Evolutionary conservation across 2,888 invertebrate species (phyloP).

Genomic region (Synergus gifuensis): DNA sequence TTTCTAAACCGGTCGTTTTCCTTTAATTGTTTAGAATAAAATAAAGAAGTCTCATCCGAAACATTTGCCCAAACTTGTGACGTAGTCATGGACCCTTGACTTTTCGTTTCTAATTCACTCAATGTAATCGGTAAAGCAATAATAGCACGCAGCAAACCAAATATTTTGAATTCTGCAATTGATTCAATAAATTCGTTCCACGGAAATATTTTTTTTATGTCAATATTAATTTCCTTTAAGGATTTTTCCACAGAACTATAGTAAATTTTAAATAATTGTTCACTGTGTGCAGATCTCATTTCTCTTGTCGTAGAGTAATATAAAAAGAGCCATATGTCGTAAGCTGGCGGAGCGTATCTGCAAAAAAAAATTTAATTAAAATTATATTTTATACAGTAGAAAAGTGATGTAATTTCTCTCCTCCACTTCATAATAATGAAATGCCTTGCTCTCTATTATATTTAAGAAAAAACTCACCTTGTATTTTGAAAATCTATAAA

Average conservation of each 20-base stretch:
- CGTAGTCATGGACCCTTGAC: constrained; percentile 63
- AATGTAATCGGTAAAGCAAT: constrained; percentile 68
- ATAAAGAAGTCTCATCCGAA: constrained; percentile 65
- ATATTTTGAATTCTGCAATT: constrained; percentile 60
- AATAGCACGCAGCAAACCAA: constrained; percentile 63
- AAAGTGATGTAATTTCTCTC: neutral
- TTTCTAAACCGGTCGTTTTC: constrained; percentile 59
- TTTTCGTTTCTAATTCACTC: constrained; percentile 58
- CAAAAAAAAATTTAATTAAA: neutral
- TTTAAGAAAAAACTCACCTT: constrained; percentile 80
- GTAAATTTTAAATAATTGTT: constrained; percentile 66
- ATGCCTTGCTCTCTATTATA: neutral
- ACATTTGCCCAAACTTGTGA: constrained; percentile 61
- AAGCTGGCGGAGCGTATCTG: constrained; percentile 70
- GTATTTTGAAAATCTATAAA: constrained; percentile 78
- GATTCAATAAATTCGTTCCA: constrained; percentile 63
- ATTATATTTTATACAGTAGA: neutral
- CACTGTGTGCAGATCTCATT: constrained; percentile 61
- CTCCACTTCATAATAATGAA: neutral
- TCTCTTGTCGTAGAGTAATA: constrained; percentile 69
- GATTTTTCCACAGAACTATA: constrained; percentile 58
- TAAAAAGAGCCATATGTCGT: constrained; percentile 72
- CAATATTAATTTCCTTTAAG: constrained; percentile 52
- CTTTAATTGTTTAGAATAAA: constrained; percentile 61
- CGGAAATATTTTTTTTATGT: constrained; percentile 52